Conservation (phyloP, 2,888 invertebrate species). For the Ormyrus thymus region DNA sequence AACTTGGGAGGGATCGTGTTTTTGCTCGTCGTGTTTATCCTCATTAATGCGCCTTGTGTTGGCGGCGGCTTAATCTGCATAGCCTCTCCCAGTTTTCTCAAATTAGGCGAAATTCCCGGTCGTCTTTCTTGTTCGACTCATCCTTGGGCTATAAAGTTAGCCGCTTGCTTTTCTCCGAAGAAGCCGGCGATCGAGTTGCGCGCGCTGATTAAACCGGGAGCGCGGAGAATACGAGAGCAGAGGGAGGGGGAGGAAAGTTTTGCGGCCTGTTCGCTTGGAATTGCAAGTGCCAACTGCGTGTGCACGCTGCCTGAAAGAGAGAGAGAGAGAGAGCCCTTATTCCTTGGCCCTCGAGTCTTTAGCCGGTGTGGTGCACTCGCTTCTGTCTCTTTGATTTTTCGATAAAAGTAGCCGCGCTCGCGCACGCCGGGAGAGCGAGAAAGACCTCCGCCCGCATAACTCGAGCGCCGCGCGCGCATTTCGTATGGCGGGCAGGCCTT, state of each 20-base stretch:
- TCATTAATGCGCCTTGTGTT: slow-evolving; percentile 44
- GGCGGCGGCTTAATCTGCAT: slow-evolving; percentile 48
- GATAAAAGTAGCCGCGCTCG: slow-evolving; percentile 3
- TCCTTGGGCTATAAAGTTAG: slow-evolving; percentile 54
- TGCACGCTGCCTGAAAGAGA: background rate
- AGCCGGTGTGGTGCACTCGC: background rate
- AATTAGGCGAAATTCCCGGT: slow-evolving; percentile 17
- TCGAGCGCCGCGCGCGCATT: slow-evolving; percentile 5
- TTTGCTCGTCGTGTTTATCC: slow-evolving; percentile 43
- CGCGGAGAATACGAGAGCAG: slow-evolving; percentile 65
- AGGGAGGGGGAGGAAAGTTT: background rate
- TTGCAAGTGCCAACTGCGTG: slow-evolving; percentile 22
- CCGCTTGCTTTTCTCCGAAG: slow-evolving; percentile 56
- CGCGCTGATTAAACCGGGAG: slow-evolving; percentile 69
- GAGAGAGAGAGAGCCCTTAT: too few relatives aligned
- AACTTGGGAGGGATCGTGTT: background rate
- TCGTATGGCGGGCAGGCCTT: slow-evolving; percentile 26
- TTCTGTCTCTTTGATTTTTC: slow-evolving; percentile 36
- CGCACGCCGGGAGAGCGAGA: background rate
- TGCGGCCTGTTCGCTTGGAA: slow-evolving; percentile 2
- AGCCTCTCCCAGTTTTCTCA: slow-evolving; percentile 28
- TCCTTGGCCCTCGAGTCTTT: too few relatives aligned
- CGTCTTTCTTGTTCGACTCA: background rate
- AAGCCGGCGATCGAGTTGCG: slow-evolving; percentile 61
- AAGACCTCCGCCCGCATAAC: background rate